Percentiles rank a stretch among this genome's conserved stretches.
Conservation (phyloP, 2,113 vertebrate genomes). For the Parus major region DNA sequence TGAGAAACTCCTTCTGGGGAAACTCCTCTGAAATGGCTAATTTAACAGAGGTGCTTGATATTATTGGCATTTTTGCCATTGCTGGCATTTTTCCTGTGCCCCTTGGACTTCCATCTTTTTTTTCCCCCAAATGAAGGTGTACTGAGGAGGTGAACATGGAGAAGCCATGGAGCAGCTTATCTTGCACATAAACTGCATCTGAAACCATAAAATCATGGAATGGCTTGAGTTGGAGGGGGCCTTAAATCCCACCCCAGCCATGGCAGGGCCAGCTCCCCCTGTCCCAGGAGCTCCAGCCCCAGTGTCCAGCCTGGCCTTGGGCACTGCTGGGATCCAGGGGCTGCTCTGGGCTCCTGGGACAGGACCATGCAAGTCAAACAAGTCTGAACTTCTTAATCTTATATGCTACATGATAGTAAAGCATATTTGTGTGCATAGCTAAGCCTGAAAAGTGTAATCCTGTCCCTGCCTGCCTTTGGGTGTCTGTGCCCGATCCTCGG, state of each 20-base stretch:
- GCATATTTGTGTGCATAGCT: neutral
- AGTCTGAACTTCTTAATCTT: neutral
- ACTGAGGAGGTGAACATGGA: rapidly evolving
- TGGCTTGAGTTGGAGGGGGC: neutral
- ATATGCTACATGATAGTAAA: rapidly evolving
- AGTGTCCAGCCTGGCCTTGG: neutral
- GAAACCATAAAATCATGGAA: neutral
- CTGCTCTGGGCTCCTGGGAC: neutral
- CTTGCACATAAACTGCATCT: neutral
- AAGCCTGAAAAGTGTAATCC: neutral
- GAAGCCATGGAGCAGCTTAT: neutral
- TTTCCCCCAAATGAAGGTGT: neutral
- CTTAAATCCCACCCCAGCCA: neutral
- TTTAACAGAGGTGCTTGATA: neutral
- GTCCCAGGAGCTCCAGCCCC: neutral
- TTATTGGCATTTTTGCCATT: neutral
- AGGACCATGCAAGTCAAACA: neutral
- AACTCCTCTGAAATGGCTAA: neutral
- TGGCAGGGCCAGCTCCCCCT: neutral
- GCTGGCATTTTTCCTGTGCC: neutral
- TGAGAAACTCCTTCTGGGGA: neutral
- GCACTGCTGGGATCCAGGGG: neutral
- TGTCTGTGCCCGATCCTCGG: rapidly evolving
- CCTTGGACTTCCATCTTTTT: neutral
- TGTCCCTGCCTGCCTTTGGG: neutral